Percentiles rank a stretch among this genome's conserved stretches.
Evolutionary conservation across 2,888 invertebrate genomes (phyloP).

Genomic region (Lamproptera curius): DNA sequence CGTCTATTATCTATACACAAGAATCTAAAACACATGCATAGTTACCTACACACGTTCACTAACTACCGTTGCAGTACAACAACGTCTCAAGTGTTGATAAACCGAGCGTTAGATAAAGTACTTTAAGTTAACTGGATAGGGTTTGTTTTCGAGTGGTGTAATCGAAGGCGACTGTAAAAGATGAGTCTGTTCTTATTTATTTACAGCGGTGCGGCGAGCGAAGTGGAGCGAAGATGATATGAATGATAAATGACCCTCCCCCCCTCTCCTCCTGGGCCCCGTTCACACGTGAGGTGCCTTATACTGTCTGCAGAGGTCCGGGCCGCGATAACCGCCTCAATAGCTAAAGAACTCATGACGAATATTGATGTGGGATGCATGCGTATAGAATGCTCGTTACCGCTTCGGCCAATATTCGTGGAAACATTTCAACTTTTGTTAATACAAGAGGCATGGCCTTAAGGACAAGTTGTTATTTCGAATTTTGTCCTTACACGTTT

Average conservation of each 20-base stretch:
- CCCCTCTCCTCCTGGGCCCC: constrained; percentile 37
- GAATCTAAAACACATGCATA: constrained; percentile 67
- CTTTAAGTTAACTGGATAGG: constrained; percentile 30
- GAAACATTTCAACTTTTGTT: too few relatives aligned
- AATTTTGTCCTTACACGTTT: too few relatives aligned
- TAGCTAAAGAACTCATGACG: constrained; percentile 52
- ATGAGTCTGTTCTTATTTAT: constrained; percentile 79
- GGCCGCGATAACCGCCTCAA: constrained; percentile 60
- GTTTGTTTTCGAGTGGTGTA: constrained; percentile 36
- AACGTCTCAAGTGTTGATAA: constrained; percentile 34
- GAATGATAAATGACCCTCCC: constrained; percentile 78
- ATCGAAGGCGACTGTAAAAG: constrained; percentile 66
- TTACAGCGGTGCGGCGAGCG: constrained; percentile 78
- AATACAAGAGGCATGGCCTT: too few relatives aligned
- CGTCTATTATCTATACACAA: constrained; percentile 54
- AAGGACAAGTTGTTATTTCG: too few relatives aligned
- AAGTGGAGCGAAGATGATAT: constrained; percentile 79
- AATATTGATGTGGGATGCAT: constrained; percentile 43
- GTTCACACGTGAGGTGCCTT: constrained; percentile 71
- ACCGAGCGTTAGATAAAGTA: constrained; percentile 26
- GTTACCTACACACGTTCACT: constrained; percentile 59
- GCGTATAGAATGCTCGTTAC: background rate
- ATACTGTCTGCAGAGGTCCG: constrained; percentile 52
- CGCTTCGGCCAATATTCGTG: background rate
- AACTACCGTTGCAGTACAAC: constrained; percentile 34